These are phyloP conservation scores for Oligia fasciuncula DNA, from an alignment of 2,888 invertebrate genomes.

Conservation along the genomic window DNA sequence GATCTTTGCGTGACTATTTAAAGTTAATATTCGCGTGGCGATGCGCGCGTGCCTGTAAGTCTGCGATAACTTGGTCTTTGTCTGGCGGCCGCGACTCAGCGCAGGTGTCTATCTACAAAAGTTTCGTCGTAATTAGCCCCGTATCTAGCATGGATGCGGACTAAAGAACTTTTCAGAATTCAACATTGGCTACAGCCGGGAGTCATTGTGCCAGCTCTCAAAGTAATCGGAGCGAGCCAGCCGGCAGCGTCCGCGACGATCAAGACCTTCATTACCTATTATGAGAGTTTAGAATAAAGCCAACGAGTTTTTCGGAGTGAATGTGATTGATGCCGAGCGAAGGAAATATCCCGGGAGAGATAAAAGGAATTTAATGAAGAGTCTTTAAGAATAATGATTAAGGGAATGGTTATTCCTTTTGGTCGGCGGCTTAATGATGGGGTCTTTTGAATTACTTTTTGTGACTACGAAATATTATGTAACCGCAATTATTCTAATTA, in stretches of 20 bases:
- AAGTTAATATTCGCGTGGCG: constrained; percentile 76
- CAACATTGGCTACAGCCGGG: constrained; percentile 87
- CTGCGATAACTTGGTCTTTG: constrained; percentile 89
- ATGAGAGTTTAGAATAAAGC: constrained; percentile 90
- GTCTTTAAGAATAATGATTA: constrained; percentile 90
- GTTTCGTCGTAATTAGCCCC: constrained; percentile 88
- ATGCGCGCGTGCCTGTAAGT: constrained; percentile 80
- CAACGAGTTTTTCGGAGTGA: constrained; percentile 90
- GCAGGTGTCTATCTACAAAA: constrained; percentile 90
- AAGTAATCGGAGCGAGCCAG: constrained; percentile 84
- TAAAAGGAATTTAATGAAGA: constrained; percentile 90
- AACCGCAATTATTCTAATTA: constrained; percentile 83
- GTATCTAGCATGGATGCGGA: constrained; percentile 87
- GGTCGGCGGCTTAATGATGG: constrained; percentile 87
- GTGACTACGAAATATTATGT: constrained; percentile 83
- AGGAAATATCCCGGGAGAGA: constrained; percentile 89
- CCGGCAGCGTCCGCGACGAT: constrained; percentile 86
- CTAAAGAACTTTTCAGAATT: constrained; percentile 88
- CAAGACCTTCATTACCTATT: constrained; percentile 90
- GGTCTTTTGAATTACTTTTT: constrained; percentile 87
- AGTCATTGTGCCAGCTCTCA: constrained; percentile 87
- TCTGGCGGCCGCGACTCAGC: constrained; percentile 85
- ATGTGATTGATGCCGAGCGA: constrained; percentile 89
- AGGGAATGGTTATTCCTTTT: constrained; percentile 90
- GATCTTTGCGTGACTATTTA: constrained; percentile 69